phyloP scores from a whole-genome alignment of 2,113 vertebrate species.

The Penelope pileata region DNA sequence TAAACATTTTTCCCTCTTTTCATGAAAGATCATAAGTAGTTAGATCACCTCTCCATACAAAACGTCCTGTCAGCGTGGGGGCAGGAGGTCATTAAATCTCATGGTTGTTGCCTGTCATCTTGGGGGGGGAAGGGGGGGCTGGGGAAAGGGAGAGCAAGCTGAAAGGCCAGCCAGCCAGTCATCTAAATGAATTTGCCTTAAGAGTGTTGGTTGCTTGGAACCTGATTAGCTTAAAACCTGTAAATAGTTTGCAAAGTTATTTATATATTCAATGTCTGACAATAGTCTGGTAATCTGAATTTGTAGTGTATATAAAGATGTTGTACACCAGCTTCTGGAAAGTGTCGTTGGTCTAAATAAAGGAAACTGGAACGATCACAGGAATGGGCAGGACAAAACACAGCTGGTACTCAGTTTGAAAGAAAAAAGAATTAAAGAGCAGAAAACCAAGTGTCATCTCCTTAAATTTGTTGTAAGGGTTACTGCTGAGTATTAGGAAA shows the following conservation, averaged over 20 bases:
- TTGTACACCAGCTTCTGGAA: slow-evolving; percentile 49
- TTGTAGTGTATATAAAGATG: slow-evolving; percentile 63
- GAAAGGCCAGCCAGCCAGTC: slow-evolving; percentile 7
- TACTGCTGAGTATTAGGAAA: background rate
- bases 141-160: background rate
- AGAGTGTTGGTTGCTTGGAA: slow-evolving; percentile 48
- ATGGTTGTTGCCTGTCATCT: background rate
- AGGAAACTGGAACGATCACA: background rate
- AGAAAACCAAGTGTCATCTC: background rate
- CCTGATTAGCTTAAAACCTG: slow-evolving; percentile 46
- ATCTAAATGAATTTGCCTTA: slow-evolving; percentile 60
- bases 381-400: background rate
- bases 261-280: slow-evolving; percentile 62
- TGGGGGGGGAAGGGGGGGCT: background rate
- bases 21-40: background rate
- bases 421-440: background rate
- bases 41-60: background rate
- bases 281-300: slow-evolving; percentile 35
- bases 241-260: slow-evolving; percentile 70
- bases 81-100: background rate
- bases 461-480: background rate
- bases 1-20: background rate
- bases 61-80: background rate
- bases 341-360: slow-evolving; percentile 22
- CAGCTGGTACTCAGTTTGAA: background rate